These are phyloP conservation scores for Labeo catla DNA, from an alignment of 2,113 vertebrate species.

Conservation along the genomic window DNA sequence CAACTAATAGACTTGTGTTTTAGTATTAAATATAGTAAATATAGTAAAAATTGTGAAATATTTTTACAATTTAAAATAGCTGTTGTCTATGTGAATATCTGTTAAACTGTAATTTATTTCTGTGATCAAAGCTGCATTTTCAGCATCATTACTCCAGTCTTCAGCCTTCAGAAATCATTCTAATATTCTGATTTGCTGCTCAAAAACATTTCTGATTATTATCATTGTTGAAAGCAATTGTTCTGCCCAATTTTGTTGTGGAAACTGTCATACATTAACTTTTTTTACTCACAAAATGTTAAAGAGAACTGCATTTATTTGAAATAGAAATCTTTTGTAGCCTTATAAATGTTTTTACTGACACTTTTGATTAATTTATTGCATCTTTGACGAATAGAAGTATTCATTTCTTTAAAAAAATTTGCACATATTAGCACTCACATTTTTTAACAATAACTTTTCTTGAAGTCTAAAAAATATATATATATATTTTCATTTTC, in stretches of 20 bases:
- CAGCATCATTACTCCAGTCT: not conserved
- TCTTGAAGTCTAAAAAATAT: not conserved
- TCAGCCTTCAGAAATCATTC: not conserved
- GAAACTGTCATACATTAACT: no score
- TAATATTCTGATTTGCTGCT: not conserved
- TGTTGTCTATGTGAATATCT: not conserved
- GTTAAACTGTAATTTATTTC: not conserved
- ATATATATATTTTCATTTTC: no score
- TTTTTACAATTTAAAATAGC: not conserved
- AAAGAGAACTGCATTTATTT: no score
- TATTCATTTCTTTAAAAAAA: no score
- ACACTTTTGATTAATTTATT: not conserved
- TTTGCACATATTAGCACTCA: no score
- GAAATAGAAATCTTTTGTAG: no score
- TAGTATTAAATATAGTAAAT: conserved; percentile 24
- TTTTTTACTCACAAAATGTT: no score
- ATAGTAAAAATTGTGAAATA: not conserved
- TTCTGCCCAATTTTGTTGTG: no score
- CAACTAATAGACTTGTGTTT: not conserved
- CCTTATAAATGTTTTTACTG: no score
- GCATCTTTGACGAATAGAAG: no score
- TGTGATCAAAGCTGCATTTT: not conserved
- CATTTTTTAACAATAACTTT: not conserved
- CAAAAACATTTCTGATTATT: no score
- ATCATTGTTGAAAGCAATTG: no score